Evolutionary conservation across 2,113 vertebrate genomes (phyloP).

Genomic region (Speoplatyrhinus poulsoni): DNA sequence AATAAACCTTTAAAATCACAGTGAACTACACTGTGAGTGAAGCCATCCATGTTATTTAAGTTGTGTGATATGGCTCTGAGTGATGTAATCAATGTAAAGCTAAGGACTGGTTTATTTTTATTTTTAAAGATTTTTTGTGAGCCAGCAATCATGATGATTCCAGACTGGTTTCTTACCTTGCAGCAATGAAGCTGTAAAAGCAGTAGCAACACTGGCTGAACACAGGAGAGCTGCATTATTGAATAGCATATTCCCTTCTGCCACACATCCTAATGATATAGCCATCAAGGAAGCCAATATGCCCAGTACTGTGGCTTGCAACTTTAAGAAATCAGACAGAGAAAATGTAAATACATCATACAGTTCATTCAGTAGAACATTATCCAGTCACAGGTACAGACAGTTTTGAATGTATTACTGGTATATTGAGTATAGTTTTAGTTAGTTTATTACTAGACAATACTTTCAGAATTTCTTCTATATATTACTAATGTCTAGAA

Average conservation of each 20-base stretch:
- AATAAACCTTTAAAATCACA: too few relatives aligned
- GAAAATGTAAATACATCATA: neutral
- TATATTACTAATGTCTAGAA: neutral
- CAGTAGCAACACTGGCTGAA: constrained; percentile 84
- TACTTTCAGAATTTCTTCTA: too few relatives aligned
- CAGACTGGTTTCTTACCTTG: constrained; percentile 78
- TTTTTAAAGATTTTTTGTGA: neutral
- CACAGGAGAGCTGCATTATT: constrained; percentile 82
- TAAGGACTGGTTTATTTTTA: neutral
- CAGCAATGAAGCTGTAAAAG: constrained; percentile 85
- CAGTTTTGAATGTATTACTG: too few relatives aligned
- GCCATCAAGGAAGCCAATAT: constrained; percentile 87
- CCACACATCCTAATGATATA: constrained; percentile 79
- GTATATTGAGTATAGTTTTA: too few relatives aligned
- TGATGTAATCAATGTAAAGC: neutral
- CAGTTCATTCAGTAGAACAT: neutral
- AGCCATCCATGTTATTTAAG: too few relatives aligned
- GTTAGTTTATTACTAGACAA: too few relatives aligned
- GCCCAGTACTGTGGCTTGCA: constrained; percentile 92
- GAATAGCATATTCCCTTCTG: constrained; percentile 76
- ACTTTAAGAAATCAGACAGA: constrained; percentile 60
- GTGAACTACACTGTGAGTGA: too few relatives aligned
- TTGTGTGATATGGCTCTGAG: too few relatives aligned
- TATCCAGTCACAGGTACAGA: too few relatives aligned
- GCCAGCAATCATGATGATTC: neutral